Base-by-base conservation (phyloP, 1,140 invertebrate species). In the Lasioglossum albipes region DNA sequence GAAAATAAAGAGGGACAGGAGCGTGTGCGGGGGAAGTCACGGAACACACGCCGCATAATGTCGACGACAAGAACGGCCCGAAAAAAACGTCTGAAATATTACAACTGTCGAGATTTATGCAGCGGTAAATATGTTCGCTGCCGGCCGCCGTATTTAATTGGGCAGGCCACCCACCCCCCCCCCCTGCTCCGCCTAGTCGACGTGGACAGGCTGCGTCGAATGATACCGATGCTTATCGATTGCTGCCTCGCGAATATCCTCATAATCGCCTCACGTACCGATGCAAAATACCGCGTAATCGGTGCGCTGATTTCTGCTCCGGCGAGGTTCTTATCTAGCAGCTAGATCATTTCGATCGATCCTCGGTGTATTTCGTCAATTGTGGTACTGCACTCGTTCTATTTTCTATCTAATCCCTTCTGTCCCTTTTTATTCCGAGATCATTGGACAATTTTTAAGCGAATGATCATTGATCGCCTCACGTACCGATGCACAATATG, bases 51-150 rank as follows among this genome's bases (percentile, higher is more conserved):
- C 18, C 52, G 80, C 67, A 71, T 84, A 84, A 79, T 77, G 54
- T 61, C 75, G 75, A 75, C 79, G 83, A 82, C 84, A 61, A 75
- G 71, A 75, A 84, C 70, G 61, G 74, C 77, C 64, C 22, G 52
- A 79, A n/a, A 78, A 72, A 20, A 16, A 62, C 57, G 57, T 59
- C 64, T 82, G 84, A 86, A 86, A 86, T 87, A 87, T 87, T 86
- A 82, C 85, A 75, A 80, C 69, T 72, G 76, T 75, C 77, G 61
- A 71, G 84, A 87, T 87, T 86, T 87, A 87, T 87, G 66, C 62
- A 57, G 62, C 62, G 81, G 73, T 83, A 87, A 87, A 87, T 86
- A 87, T 64, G 83, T 86, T 72, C 62, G 68, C 68, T 49, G 52
- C 31, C 41, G 72, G 36, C 31, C 57, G 16, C 49, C 81, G 68